phyloP scores from a whole-genome alignment of 2,113 vertebrate genomes.

The Sinocyclocheilus grahami region DNA sequence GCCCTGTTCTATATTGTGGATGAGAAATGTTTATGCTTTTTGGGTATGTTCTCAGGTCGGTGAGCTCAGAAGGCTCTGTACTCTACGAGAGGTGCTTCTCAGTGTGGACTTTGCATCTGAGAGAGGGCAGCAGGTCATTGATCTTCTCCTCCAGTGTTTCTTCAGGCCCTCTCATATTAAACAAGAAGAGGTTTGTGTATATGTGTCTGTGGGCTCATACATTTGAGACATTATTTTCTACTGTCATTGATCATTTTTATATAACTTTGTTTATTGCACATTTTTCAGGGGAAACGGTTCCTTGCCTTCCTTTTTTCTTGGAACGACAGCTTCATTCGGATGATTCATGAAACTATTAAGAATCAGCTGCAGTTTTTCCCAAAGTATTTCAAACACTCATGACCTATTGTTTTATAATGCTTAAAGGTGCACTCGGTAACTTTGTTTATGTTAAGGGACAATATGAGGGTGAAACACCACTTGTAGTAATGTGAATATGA shows the following conservation, averaged over 20 bases:
- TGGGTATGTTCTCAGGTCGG: constrained; percentile 69
- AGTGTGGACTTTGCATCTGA: constrained; percentile 83
- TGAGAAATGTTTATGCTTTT: background rate
- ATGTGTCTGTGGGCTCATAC: background rate
- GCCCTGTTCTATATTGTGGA: no score
- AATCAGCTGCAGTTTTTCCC: constrained; percentile 87
- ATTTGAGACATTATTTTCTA: background rate
- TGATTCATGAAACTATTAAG: constrained; percentile 93
- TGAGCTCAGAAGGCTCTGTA: constrained; percentile 83
- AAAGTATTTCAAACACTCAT: constrained; percentile 77
- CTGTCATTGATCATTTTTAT: background rate
- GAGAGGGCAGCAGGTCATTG: constrained; percentile 80
- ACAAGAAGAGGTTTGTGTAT: constrained; percentile 84
- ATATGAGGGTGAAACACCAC: background rate
- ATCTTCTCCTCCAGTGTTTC: constrained; percentile 87
- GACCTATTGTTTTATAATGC: constrained; percentile 1
- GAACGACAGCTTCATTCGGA: constrained; percentile 86
- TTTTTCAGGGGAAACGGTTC: constrained; percentile 88
- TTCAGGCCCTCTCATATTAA: constrained; percentile 77
- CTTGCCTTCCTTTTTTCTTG: constrained; percentile 92
- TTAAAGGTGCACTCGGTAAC: background rate
- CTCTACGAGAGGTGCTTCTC: constrained; percentile 78
- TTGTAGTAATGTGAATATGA: background rate
- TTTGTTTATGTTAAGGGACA: background rate
- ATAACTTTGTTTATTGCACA: constrained; percentile 21